Evolutionary conservation across 2,797 vertebrate species (phyloP).

Genomic region (Sebastes iracundus): DNA sequence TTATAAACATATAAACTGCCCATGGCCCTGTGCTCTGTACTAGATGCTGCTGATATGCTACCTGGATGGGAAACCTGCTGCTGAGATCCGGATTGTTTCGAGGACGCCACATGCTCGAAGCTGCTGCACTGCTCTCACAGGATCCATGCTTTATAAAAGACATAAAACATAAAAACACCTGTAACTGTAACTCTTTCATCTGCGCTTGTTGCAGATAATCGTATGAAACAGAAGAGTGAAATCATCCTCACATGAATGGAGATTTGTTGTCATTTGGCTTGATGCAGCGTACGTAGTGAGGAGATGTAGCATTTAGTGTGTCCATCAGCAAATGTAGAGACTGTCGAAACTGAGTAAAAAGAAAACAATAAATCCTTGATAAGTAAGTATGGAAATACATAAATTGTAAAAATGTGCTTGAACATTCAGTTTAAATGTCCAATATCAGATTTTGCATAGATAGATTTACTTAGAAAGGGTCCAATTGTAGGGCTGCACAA

Average conservation of each 20-base stretch:
- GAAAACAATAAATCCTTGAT: not conserved
- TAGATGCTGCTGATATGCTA: conserved; percentile 55
- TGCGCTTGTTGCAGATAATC: not conserved
- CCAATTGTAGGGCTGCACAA: no score
- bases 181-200: not conserved
- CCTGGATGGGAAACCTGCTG: conserved; percentile 98
- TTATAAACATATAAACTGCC: not conserved
- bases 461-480: not conserved
- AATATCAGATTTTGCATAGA: not conserved
- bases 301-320: conserved; percentile 93
- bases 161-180: not conserved
- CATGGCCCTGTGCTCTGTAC: not conserved
- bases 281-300: conserved; percentile 97
- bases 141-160: conserved; percentile 86
- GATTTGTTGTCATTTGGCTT: conserved; percentile 96
- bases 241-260: conserved; percentile 87
- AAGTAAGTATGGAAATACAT: not conserved
- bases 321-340: conserved; percentile 96
- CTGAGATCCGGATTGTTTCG: conserved; percentile 97
- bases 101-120: conserved; percentile 95
- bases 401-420: not conserved
- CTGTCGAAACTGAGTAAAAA: conserved; percentile 89
- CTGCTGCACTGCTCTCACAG: conserved; percentile 93
- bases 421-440: not conserved
- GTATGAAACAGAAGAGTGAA: not conserved